phyloP scores from a whole-genome alignment of 2,888 invertebrate genomes.

The Anaspis maculata region DNA sequence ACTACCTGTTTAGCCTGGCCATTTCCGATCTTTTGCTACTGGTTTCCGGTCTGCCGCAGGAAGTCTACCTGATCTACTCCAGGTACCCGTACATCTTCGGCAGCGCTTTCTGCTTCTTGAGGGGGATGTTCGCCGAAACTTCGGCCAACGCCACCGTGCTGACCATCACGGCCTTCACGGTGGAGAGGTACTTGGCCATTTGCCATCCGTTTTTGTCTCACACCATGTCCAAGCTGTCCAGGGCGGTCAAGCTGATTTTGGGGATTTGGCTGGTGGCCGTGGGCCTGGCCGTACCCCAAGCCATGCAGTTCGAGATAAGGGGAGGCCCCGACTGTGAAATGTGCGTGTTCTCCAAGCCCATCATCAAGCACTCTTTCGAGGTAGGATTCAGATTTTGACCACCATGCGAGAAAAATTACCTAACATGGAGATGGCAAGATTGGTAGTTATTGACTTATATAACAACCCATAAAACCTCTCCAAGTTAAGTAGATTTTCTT shows the following conservation, averaged over 20 bases:
- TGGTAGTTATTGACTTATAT: too few relatives aligned
- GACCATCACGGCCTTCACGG: constrained; percentile 61
- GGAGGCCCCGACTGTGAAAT: constrained; percentile 36
- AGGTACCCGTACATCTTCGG: constrained; percentile 74
- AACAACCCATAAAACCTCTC: too few relatives aligned
- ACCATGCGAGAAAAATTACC: too few relatives aligned
- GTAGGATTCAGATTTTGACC: too few relatives aligned
- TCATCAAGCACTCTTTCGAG: constrained; percentile 63
- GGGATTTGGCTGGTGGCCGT: constrained; percentile 74
- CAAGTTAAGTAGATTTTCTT: too few relatives aligned
- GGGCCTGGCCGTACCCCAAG: constrained; percentile 66
- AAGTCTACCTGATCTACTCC: constrained; percentile 71
- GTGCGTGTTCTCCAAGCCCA: constrained; percentile 24
- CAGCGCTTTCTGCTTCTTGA: constrained; percentile 66
- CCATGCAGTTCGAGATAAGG: constrained; percentile 44
- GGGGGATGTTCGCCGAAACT: constrained; percentile 72
- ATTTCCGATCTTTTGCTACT: constrained; percentile 73
- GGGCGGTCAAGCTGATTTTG: constrained; percentile 74
- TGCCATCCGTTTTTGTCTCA: constrained; percentile 64
- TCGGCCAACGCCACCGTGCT: constrained; percentile 68
- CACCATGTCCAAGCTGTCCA: constrained; percentile 78
- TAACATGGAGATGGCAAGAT: too few relatives aligned
- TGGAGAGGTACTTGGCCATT: constrained; percentile 63
- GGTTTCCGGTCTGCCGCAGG: constrained; percentile 72
- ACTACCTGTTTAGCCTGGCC: constrained; percentile 77